phyloP scores from a whole-genome alignment of 2,113 vertebrate species.

The Empidonax traillii region DNA sequence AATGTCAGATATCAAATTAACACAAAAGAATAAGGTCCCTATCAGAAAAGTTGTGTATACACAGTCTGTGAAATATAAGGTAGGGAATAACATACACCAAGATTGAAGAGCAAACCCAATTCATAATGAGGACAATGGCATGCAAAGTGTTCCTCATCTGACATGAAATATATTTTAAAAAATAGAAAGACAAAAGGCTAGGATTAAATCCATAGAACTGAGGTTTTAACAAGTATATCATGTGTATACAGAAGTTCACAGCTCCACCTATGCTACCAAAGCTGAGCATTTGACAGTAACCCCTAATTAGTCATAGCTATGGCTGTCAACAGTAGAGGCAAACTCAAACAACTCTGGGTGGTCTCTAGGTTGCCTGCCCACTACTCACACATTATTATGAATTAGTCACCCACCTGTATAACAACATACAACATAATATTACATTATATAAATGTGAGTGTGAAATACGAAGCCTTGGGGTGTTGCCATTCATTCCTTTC shows the following conservation, averaged over 20 bases:
- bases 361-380: neutral
- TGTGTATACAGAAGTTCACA: neutral
- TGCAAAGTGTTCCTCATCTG: neutral
- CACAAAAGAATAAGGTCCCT: slow-evolving; percentile 3
- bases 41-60: neutral
- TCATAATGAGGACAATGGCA: neutral
- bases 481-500: neutral
- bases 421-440: neutral
- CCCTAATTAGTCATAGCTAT: neutral
- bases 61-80: neutral
- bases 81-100: neutral
- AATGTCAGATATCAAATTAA: slow-evolving; percentile 54
- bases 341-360: slow-evolving; percentile 11
- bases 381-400: neutral
- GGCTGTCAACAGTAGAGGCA: neutral
- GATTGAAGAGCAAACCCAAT: neutral
- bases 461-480: neutral
- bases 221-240: neutral
- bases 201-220: neutral
- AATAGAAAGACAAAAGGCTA: neutral
- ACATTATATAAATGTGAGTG: neutral
- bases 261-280: neutral
- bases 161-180: neutral
- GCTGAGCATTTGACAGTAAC: neutral
- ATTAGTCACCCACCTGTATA: neutral